phyloP scores from a whole-genome alignment of 2,888 invertebrate species.

The Euclidia mi region DNA sequence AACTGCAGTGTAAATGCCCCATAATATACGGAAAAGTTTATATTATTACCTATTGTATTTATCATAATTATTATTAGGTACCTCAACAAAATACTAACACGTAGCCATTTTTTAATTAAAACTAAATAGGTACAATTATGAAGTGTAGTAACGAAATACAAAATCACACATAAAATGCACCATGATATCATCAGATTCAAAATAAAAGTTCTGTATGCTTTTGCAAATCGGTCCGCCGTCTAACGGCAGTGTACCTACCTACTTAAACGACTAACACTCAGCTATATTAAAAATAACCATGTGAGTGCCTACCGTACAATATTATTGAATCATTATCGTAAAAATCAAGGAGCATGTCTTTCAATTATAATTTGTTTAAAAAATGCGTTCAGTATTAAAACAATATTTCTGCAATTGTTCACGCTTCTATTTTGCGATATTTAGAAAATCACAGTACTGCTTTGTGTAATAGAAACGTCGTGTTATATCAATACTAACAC shows the following conservation, averaged over 20 bases:
- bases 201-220: not conserved
- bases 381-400: constrained; percentile 24
- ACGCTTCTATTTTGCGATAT: constrained; percentile 16
- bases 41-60: too few relatives aligned
- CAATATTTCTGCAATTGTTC: constrained; percentile 16
- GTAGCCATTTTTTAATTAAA: too few relatives aligned
- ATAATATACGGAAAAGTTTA: too few relatives aligned
- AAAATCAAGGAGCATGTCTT: constrained; percentile 21
- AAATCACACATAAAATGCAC: not conserved
- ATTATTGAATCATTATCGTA: constrained; percentile 24
- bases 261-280: too few relatives aligned
- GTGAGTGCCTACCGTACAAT: constrained; percentile 9
- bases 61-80: too few relatives aligned
- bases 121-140: too few relatives aligned
- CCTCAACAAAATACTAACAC: too few relatives aligned
- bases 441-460: constrained; percentile 1
- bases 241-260: not conserved
- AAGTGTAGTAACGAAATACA: too few relatives aligned
- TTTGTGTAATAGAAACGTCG: constrained; percentile 1
- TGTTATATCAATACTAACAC: not conserved
- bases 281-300: constrained; percentile 13
- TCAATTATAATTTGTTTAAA: constrained; percentile 21
- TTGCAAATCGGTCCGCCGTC: not conserved
- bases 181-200: not conserved
- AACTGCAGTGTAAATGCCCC: too few relatives aligned